phyloP scores from a whole-genome alignment of 2,888 invertebrate genomes.

The Cerastis leucographa region DNA sequence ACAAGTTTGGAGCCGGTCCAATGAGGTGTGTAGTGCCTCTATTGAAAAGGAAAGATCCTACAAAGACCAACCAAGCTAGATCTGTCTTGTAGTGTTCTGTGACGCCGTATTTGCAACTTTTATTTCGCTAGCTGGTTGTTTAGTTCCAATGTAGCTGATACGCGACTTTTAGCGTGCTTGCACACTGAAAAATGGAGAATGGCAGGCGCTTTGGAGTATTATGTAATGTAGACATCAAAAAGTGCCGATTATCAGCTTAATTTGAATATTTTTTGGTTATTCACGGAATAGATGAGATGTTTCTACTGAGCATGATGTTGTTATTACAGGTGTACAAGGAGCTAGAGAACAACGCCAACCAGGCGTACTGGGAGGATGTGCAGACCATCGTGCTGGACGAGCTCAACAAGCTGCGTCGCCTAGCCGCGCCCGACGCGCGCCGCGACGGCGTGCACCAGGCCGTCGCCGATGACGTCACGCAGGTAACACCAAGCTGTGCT shows the following conservation, averaged over 20 bases:
- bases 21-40: not conserved
- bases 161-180: not conserved
- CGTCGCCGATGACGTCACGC: conserved; percentile 96
- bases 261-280: not conserved
- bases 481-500: conserved; percentile 56
- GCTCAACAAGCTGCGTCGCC: conserved; percentile 95
- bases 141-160: not conserved
- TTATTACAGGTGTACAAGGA: conserved; percentile 94
- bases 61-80: not conserved
- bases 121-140: not conserved
- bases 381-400: conserved; percentile 98
- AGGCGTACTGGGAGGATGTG: conserved; percentile 98
- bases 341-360: conserved; percentile 96
- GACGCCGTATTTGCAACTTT: not conserved
- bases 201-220: not conserved
- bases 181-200: not conserved
- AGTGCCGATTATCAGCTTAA: not conserved
- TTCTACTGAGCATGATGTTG: not conserved
- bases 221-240: not conserved
- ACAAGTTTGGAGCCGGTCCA: not conserved
- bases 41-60: not conserved
- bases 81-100: not conserved
- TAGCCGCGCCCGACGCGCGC: conserved; percentile 91
- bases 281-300: not conserved
- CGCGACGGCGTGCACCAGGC: conserved; percentile 97